These are phyloP conservation scores for Calliopsis andreniformis DNA, from an alignment of 1,140 invertebrate genomes.

Conservation along the genomic window DNA sequence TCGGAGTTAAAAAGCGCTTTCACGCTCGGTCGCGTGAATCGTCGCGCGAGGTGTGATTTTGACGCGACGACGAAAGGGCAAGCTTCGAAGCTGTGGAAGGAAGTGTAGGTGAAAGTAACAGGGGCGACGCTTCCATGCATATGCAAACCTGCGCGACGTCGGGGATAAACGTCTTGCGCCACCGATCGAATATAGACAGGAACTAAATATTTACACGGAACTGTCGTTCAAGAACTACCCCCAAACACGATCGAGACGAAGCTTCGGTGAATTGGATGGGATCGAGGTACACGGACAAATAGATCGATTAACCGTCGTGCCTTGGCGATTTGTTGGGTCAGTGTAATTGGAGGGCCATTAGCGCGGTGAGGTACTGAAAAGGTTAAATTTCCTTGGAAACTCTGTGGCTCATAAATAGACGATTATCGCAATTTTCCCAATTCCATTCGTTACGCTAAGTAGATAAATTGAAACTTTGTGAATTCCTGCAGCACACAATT, in stretches of 20 bases:
- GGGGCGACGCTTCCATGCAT: constrained; percentile 51
- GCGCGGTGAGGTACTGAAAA: background rate
- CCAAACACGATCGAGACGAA: constrained; percentile 45
- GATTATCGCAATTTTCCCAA: too few relatives aligned
- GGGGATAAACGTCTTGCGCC: constrained; percentile 43
- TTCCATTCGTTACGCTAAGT: too few relatives aligned
- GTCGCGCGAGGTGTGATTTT: background rate
- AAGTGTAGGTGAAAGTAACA: background rate
- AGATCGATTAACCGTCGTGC: constrained; percentile 31
- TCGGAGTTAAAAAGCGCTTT: background rate
- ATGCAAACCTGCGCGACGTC: constrained; percentile 61
- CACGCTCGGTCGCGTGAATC: too few relatives aligned
- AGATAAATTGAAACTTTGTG: too few relatives aligned
- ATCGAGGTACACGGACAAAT: constrained; percentile 8
- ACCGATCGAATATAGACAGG: constrained; percentile 29
- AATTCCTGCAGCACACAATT: too few relatives aligned
- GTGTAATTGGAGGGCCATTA: constrained; percentile 1
- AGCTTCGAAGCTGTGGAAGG: background rate
- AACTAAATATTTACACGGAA: constrained; percentile 60
- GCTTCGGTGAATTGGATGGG: constrained; percentile 9
- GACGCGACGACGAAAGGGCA: constrained; percentile 9
- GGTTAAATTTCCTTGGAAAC: too few relatives aligned
- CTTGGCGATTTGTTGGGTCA: background rate
- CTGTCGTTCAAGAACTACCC: constrained; percentile 24
- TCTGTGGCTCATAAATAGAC: too few relatives aligned